phyloP scores from a whole-genome alignment of 2,888 invertebrate genomes.

The Homarus gammarus region DNA sequence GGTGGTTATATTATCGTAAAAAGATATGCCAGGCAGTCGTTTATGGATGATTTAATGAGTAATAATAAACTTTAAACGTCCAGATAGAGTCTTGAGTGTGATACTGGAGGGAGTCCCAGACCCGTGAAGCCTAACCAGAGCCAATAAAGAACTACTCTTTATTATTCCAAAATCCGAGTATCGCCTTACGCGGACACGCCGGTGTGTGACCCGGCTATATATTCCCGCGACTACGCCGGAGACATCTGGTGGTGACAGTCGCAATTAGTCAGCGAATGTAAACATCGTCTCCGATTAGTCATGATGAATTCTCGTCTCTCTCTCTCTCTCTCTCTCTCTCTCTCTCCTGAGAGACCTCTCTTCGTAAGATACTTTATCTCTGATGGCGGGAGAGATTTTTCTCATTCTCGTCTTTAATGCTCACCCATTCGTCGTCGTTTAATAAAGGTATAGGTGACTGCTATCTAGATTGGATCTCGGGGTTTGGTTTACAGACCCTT shows the following conservation, averaged over 20 bases:
- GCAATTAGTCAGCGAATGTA: conserved; percentile 65
- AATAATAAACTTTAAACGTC: background rate
- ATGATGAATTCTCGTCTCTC: too few species aligned
- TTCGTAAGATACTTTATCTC: too few species aligned
- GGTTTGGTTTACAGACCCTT: too few species aligned
- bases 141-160: conserved; percentile 22
- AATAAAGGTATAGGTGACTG: background rate
- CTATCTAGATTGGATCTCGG: background rate
- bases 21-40: too few species aligned
- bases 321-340: too few species aligned
- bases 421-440: background rate
- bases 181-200: conserved; percentile 50
- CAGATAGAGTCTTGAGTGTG: background rate
- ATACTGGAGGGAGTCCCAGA: too few species aligned
- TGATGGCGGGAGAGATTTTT: too few species aligned
- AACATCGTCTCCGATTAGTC: conserved; percentile 36
- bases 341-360: too few species aligned
- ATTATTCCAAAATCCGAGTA: conserved; percentile 43
- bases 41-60: too few species aligned
- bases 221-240: conserved; percentile 26
- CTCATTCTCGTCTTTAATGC: background rate
- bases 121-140: too few species aligned
- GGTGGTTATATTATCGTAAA: too few species aligned
- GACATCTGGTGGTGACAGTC: conserved; percentile 59
- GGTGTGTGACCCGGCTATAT: conserved; percentile 41